These are phyloP conservation scores for Drosophila anceps DNA, from an alignment of 2,888 invertebrate genomes.

Conservation along the genomic window DNA sequence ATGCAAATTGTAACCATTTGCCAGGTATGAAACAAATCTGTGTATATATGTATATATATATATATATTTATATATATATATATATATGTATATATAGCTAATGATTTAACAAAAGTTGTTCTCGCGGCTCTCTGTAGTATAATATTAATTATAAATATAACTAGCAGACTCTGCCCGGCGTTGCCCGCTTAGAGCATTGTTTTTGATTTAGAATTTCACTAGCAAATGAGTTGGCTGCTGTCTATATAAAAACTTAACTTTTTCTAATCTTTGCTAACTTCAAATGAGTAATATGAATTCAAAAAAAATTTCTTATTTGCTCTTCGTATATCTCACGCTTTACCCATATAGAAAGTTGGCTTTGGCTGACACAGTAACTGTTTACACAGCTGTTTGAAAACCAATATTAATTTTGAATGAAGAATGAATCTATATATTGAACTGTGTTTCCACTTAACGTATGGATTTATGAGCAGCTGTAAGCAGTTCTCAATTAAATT, in stretches of 20 bases:
- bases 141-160: background rate
- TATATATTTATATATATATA: background rate
- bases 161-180: background rate
- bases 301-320: no score
- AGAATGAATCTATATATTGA: background rate
- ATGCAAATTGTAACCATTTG: constrained; percentile 1
- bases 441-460: background rate
- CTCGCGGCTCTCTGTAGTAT: no score
- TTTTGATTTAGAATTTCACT: background rate
- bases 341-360: background rate
- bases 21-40: constrained; percentile 17
- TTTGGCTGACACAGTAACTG: background rate
- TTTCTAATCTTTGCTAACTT: no score
- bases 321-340: no score
- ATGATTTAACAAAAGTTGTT: no score
- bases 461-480: background rate
- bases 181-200: background rate
- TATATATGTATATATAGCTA: background rate
- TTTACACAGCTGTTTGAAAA: background rate
- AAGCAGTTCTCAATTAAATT: background rate
- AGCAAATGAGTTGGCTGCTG: no score
- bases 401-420: background rate
- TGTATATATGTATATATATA: background rate
- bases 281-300: no score
- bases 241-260: no score